Evolutionary conservation across 1,140 invertebrate genomes (phyloP).

Genomic region (Campoletis sonorensis): DNA sequence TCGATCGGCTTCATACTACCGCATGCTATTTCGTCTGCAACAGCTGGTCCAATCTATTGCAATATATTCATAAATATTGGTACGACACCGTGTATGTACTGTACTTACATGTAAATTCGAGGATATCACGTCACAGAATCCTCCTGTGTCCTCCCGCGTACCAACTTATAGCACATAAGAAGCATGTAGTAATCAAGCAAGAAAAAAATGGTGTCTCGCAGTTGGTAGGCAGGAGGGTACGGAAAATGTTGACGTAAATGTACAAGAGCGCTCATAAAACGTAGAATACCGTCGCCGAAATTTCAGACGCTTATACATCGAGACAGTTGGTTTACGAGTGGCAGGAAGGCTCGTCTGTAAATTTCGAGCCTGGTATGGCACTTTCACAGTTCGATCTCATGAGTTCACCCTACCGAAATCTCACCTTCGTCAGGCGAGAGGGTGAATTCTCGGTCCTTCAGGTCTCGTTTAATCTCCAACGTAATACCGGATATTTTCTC

Average conservation of each 20-base stretch:
- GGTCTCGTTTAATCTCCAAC: conserved; percentile 93
- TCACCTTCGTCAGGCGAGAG: conserved; percentile 86
- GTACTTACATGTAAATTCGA: too few relatives aligned
- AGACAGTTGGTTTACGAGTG: conserved; percentile 93
- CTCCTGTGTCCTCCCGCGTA: too few relatives aligned
- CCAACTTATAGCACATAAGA: too few relatives aligned
- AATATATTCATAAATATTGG: background rate
- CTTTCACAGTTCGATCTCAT: conserved; percentile 95
- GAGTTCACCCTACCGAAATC: conserved; percentile 88
- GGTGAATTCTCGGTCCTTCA: conserved; percentile 93
- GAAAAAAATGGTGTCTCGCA: background rate
- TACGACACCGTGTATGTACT: too few relatives aligned
- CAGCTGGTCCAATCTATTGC: background rate
- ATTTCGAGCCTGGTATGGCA: conserved; percentile 92
- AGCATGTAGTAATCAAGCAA: too few relatives aligned
- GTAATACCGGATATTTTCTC: conserved; percentile 95
- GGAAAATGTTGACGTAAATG: background rate
- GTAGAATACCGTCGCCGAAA: conserved; percentile 12
- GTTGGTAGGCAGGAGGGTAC: too few relatives aligned
- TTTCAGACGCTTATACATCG: conserved; percentile 92
- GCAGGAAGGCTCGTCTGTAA: conserved; percentile 89
- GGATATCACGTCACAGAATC: too few relatives aligned
- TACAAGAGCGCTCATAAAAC: background rate
- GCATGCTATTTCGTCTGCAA: conserved; percentile 10
- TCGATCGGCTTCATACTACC: background rate